phyloP scores from a whole-genome alignment of 2,113 vertebrate species.

The Oxygymnocypris stewartii region DNA sequence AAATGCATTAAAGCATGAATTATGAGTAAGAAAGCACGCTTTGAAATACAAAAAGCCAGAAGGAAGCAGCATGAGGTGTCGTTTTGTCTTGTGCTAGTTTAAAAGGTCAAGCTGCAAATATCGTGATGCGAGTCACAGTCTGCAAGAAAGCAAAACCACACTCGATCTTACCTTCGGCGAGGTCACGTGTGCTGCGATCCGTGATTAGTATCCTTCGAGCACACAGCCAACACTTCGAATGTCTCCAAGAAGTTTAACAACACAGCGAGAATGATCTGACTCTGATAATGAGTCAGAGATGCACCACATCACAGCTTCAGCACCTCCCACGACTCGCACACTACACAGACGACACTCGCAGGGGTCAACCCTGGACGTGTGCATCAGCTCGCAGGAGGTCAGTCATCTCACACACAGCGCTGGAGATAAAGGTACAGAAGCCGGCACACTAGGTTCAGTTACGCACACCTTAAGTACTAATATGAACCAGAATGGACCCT shows the following conservation, averaged over 20 bases:
- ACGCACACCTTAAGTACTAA: too few relatives aligned
- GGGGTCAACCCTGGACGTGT: background rate
- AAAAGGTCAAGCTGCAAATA: background rate
- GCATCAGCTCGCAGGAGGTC: background rate
- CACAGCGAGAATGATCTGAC: constrained; percentile 54
- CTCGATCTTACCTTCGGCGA: constrained; percentile 38
- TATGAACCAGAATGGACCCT: too few relatives aligned
- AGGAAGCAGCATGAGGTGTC: background rate
- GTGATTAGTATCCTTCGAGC: background rate
- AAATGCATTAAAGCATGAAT: background rate
- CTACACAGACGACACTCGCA: background rate
- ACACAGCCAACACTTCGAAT: background rate
- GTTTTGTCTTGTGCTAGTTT: background rate
- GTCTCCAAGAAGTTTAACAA: constrained; percentile 36
- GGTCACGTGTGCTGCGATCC: background rate
- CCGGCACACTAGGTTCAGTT: too few relatives aligned
- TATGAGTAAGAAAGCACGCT: background rate
- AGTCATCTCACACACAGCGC: background rate
- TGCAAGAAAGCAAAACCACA: constrained; percentile 19
- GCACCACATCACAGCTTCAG: constrained; percentile 60
- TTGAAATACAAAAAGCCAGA: background rate
- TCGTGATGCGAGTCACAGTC: background rate
- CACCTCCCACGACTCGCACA: constrained; percentile 54
- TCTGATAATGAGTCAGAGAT: constrained; percentile 58
- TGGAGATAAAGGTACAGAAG: too few relatives aligned